phyloP scores from a whole-genome alignment of 2,113 vertebrate genomes.

The Petrocephalus microphthalmus region DNA sequence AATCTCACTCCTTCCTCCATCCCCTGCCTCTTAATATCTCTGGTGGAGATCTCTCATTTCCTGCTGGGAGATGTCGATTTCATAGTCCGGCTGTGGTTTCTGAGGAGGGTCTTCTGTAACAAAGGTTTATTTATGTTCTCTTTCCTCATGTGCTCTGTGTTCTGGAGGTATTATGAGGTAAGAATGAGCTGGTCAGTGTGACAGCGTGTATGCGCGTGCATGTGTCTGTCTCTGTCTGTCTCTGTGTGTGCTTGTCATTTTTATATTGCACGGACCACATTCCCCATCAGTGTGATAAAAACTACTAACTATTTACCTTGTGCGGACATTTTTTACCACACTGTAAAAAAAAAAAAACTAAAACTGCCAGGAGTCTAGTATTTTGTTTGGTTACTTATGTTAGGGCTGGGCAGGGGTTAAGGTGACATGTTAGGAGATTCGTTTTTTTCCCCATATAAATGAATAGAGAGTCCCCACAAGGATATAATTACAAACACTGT shows the following conservation, averaged over 20 bases:
- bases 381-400: neutral
- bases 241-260: neutral
- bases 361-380: neutral
- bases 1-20: conserved; percentile 26
- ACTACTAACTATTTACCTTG: too few species aligned
- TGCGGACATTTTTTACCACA: too few species aligned
- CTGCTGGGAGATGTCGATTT: conserved; percentile 60
- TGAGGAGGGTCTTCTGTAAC: conserved; percentile 43
- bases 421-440: neutral
- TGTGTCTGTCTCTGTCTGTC: neutral
- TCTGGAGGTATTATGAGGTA: conserved; percentile 1
- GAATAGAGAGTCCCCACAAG: neutral
- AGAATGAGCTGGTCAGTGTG: neutral
- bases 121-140: neutral
- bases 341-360: too few species aligned
- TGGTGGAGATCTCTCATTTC: conserved; percentile 60
- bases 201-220: neutral
- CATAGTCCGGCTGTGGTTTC: conserved; percentile 50
- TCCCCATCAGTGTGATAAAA: too few species aligned
- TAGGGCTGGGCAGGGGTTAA: neutral
- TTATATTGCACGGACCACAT: neutral
- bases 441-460: neutral
- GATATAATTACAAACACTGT: neutral
- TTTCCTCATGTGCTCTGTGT: neutral
- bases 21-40: conserved; percentile 47